Evolutionary conservation across 1,140 invertebrate species (phyloP).

Genomic region (Bombus cullumanus): DNA sequence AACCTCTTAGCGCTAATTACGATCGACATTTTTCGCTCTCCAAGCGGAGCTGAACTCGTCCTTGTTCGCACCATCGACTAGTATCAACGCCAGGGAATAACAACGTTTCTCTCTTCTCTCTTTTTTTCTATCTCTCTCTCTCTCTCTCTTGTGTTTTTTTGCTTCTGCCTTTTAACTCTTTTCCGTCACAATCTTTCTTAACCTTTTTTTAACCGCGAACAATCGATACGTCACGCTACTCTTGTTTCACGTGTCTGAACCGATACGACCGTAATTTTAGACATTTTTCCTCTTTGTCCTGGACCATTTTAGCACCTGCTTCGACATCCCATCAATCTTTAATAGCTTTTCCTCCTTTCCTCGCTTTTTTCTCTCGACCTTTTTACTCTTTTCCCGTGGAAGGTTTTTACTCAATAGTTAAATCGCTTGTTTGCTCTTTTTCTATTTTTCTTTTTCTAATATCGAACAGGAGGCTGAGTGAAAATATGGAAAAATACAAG

Average conservation of each 20-base stretch:
- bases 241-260: not conserved
- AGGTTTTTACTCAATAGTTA: not conserved
- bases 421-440: not conserved
- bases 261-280: not conserved
- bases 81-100: conserved; percentile 8
- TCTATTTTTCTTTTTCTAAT: not conserved
- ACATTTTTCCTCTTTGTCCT: not conserved
- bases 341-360: not conserved
- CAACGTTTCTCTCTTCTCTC: not conserved
- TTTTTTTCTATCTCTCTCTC: no score
- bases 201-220: conserved; percentile 16
- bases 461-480: not conserved
- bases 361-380: not conserved
- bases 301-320: not conserved
- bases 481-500: not conserved
- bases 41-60: not conserved
- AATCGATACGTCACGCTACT: not conserved
- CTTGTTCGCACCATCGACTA: conserved; percentile 21
- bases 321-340: conserved; percentile 1
- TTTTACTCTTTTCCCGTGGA: not conserved
- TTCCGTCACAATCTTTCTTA: not conserved
- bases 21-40: conserved; percentile 40
- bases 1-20: conserved; percentile 51
- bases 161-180: not conserved
- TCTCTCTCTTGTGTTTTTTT: not conserved